Evolutionary conservation across 2,113 vertebrate species (phyloP), one percentile per base, ranked within the genome.

Genomic region (Tetraodon nigroviridis): DNA sequence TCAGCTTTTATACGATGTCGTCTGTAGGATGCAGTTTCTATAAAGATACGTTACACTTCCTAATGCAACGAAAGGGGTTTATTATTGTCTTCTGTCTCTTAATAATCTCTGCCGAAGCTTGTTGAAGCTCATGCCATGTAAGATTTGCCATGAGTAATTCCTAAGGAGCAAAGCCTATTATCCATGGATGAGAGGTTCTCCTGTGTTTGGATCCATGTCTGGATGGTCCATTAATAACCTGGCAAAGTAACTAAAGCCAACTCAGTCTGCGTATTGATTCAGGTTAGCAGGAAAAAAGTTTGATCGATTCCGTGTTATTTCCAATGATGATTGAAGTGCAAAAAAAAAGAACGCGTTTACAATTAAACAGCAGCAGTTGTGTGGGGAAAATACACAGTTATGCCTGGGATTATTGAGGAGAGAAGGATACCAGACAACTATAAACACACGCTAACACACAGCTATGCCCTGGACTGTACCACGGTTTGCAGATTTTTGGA

Each of bases 81-180:
- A 55, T 68, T 73, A 66, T 65, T 59, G 69, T 44, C 50, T 58
- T 48, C 40, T 7, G 19, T 64, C 45, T 55, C 56, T 68, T 67
- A 66, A 74, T 78, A 64, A 81, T 74, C 64, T 61, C 32, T 29
- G 59, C 20, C 52, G 52, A 47, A 57, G 45, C 70, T 74, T 40
- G 48, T 45, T 68, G 67, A 64, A 64, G 54, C 69, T 76, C 42
- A 56, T 53, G 49, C 64, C 49, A 55, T 58, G 63, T 13, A 12
- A 59, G 57, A 56, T 40, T 49, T 62, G 70, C 79, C 46, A 75
- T 63, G 50, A 79, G 58, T n/a, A 65, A 67, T 60, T 78, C 69
- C 61, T 62, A 52, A 75, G 48, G 0, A 69, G 55, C 24, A 79
- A 76, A 80, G 67, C 74, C 67, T 73, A 78, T 87, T 81, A 82